These are phyloP conservation scores for rat (Rattus norvegicus) DNA, from an alignment of 2,113 vertebrate genomes.

Conservation along the genomic window DNA sequence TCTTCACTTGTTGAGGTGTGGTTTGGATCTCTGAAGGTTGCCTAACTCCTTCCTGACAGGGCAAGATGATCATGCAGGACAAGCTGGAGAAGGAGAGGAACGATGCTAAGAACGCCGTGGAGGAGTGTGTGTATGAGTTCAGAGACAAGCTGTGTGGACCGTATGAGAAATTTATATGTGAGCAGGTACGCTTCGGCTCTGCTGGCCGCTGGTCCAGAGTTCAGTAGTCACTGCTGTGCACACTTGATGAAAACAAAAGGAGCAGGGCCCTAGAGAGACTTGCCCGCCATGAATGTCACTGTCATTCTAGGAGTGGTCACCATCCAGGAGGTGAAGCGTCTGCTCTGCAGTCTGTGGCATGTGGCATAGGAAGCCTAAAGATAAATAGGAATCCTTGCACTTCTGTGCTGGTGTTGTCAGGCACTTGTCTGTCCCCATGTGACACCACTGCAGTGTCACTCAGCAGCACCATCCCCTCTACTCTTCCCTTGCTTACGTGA, in stretches of 20 bases:
- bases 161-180: slow-evolving; percentile 85
- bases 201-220: not conserved
- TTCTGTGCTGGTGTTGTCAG: not conserved
- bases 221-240: not conserved
- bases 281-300: not conserved
- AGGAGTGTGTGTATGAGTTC: slow-evolving; percentile 91
- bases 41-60: slow-evolving; percentile 75
- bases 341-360: not conserved
- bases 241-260: slow-evolving; percentile 4
- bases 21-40: not conserved
- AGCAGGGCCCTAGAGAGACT: not conserved
- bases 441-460: not conserved
- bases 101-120: slow-evolving; percentile 90
- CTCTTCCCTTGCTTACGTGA: not conserved
- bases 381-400: not conserved
- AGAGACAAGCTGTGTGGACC: slow-evolving; percentile 89
- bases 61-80: slow-evolving; percentile 91
- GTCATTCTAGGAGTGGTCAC: not conserved
- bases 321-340: not conserved
- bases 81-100: slow-evolving; percentile 90
- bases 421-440: rapidly evolving
- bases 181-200: slow-evolving; percentile 81
- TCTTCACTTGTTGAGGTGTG: not conserved
- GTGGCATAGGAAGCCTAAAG: not conserved
- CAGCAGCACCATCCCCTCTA: rapidly evolving